Base-by-base conservation (phyloP, 2,888 invertebrate species). In the Lissonota sp. region DNA sequence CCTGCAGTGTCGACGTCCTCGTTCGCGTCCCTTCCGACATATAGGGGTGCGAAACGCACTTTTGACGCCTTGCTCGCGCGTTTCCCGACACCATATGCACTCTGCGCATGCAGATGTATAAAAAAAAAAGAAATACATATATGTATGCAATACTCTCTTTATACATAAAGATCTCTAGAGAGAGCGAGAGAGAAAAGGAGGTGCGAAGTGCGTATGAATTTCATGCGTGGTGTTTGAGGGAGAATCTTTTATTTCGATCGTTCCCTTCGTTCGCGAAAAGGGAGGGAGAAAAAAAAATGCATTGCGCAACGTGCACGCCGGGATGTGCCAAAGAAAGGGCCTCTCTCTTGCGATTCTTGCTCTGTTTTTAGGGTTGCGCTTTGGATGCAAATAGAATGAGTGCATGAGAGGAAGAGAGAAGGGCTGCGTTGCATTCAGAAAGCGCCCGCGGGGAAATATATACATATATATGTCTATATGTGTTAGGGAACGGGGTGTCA, bases 121-220 rank as follows among this genome's bases (percentile, higher is more conserved):
- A 4, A 51, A 6, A 4, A 51, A 12, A 4, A 51, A 6, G 2
- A 51, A 6, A 40, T 12, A 14, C 51, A 72, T 57, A 46, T 7
- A 26, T 44, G 14, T 60, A 42, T 60, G 46, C 16, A 70, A 60
- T 70, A 51, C 64, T 49, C 51, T 49, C 51, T 67, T 51, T 55
- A 42, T 66, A 72, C 44, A 55, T 55, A 40, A 49, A 39, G 51
- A 51, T 51, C 37, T 39, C 40, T 14, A 42, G 40, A 46, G 12
- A 63, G 46, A 44, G 46, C 16, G 42, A 14, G 53, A 14, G 26
- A 12, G 58, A 58, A 3, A 51, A 83, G 84, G 86, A 88, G 88
- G 90, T 87, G 88, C 87, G 87, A 90, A 89, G 87, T 88, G 85
- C 86, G 86, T 87, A 88, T 88, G 90, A 88, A 89, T 89, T 87